A percentile compares a stretch with the other conserved stretches of the same genome.
Evolutionary conservation across 1,140 invertebrate genomes (phyloP).

Genomic region (Pemphigus obesinymphae): DNA sequence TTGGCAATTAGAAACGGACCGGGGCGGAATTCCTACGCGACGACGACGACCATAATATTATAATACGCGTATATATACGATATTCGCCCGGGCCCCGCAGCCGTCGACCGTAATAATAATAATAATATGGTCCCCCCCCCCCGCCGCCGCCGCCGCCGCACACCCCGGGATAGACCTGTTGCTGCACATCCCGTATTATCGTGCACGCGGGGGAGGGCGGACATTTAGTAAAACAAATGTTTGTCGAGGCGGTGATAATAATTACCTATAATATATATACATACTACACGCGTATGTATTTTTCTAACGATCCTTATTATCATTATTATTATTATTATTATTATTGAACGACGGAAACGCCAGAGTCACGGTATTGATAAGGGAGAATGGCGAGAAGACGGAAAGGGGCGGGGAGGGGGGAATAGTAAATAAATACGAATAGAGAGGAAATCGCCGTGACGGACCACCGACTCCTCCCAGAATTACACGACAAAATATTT

Average conservation of each 20-base stretch:
- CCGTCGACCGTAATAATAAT: background rate
- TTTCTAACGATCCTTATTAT: background rate
- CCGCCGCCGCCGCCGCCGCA: too few species aligned
- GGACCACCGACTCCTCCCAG: too few species aligned
- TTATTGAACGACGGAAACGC: background rate
- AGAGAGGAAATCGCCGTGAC: background rate
- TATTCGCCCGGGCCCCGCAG: too few species aligned
- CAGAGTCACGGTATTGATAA: too few species aligned
- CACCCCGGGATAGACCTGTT: background rate
- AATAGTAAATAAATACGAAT: background rate
- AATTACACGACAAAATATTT: conserved; percentile 24
- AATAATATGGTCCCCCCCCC: background rate
- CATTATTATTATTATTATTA: conserved; percentile 2
- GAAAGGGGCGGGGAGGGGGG: background rate
- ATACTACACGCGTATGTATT: background rate
- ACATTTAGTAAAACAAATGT: conserved; percentile 28
- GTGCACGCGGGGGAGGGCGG: background rate
- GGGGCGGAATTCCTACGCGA: conserved; percentile 1
- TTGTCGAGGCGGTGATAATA: conserved; percentile 8
- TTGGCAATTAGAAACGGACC: conserved; percentile 39
- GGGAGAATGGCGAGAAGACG: too few species aligned
- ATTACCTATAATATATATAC: background rate
- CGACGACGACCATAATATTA: background rate
- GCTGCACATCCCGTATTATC: background rate
- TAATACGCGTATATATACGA: too few species aligned